phyloP scores from a whole-genome alignment of 1,140 invertebrate genomes.

The Eupeodes corollae region DNA sequence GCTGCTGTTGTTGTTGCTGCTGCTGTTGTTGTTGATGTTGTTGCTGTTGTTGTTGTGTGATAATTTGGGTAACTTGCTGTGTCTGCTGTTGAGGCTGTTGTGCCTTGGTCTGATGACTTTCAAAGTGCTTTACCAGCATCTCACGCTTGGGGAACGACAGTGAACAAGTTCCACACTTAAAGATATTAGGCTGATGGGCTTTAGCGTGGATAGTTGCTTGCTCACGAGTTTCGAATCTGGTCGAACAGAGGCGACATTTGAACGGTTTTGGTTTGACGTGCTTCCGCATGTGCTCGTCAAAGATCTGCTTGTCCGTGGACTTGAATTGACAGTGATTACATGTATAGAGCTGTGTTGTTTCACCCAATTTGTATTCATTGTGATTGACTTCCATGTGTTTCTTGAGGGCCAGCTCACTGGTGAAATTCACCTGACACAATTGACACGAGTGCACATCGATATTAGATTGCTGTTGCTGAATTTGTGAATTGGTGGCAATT shows the following conservation, averaged over 20 bases:
- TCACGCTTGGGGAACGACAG: conserved; percentile 35
- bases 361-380: conserved; percentile 7
- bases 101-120: conserved; percentile 31
- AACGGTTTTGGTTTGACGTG: conserved; percentile 35
- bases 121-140: conserved; percentile 31
- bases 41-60: conserved; percentile 29
- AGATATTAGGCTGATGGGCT: conserved; percentile 33
- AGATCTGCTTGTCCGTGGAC: conserved; percentile 28
- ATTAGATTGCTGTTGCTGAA: too few relatives aligned
- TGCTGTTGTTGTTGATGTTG: conserved; percentile 23
- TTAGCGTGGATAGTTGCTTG: conserved; percentile 34
- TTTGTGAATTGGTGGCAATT: too few relatives aligned
- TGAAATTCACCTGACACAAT: conserved; percentile 34
- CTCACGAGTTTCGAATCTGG: conserved; percentile 34
- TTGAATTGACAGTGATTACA: conserved; percentile 36
- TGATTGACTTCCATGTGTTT: conserved; percentile 37
- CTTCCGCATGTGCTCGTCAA: conserved; percentile 34
- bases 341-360: conserved; percentile 21
- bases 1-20: conserved; percentile 23
- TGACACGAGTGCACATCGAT: conserved; percentile 21
- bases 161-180: conserved; percentile 35
- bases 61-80: conserved; percentile 24
- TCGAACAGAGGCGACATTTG: conserved; percentile 34
- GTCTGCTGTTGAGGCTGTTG: conserved; percentile 34
- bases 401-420: conserved; percentile 29